Base-by-base conservation (phyloP, 2,888 invertebrate genomes). In the Cylindroiulus punctatus region DNA sequence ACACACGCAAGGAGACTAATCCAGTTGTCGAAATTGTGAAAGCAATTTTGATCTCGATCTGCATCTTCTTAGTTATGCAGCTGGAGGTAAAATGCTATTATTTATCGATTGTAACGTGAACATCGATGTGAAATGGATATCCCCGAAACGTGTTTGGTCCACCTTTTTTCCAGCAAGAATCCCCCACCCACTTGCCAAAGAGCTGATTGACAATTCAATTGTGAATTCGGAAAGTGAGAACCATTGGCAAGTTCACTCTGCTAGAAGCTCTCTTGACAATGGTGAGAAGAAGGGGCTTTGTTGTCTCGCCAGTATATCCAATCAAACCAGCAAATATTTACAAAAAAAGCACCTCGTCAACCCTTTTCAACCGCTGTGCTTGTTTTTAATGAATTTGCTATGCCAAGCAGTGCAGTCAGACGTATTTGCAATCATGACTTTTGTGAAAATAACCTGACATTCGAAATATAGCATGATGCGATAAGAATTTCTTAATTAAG, bases 161-260 rank as follows among this genome's bases (percentile, higher is more conserved):
- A 22, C 57, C 57, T 57, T n/a, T 57, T 52, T 57, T 57, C 7
- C 22, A 10, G 7, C 57, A 52, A 52, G 52, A 52, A 52, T 52
- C 52, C 10, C n/a, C 57, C 57, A 57, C 57, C 57, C 57, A 57
- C 57, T 57, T 57, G 57, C 57, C 57, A 57, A 57, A 57, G 57
- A 57, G 57, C 57, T 57, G 57, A 57, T 57, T 57, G 57, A 57
- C 57, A 57, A 57, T 57, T 57, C 57, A 57, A 57, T 57, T 57
- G 57, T 57, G 22, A 57, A 57, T 57, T 57, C 22, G n/a, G 57
- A 57, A 57, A 57, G 57, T 57, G 57, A 57, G 57, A 57, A 57
- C 57, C 57, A 57, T 57, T 57, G 57, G 57, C 57, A 57, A 57
- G 57, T 57, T 57, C 57, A 57, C 57, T 57, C 57, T 57, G 57